Evolutionary conservation across 1,140 invertebrate genomes (phyloP).

Genomic region (Paramacrobiotus metropolitanus): DNA sequence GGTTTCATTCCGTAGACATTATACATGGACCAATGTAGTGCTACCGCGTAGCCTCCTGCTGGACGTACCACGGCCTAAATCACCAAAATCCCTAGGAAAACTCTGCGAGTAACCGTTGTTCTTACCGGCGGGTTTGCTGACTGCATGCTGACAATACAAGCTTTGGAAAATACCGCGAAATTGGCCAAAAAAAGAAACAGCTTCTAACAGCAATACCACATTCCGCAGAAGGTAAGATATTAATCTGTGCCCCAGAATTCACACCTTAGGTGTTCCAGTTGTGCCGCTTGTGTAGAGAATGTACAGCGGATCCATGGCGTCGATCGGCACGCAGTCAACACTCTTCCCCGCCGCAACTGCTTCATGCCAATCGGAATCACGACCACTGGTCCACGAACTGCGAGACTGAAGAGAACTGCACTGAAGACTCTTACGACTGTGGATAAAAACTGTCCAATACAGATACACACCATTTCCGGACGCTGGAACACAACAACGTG

Average conservation of each 20-base stretch:
- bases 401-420: no score
- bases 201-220: no score
- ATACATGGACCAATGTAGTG: slow-evolving; percentile 57
- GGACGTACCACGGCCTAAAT: slow-evolving; percentile 63
- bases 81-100: slow-evolving; percentile 5
- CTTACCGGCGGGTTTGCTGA: slow-evolving; percentile 5
- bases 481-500: slow-evolving; percentile 58
- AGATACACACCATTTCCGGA: slow-evolving; percentile 29
- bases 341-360: slow-evolving; percentile 35
- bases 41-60: slow-evolving; percentile 58
- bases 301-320: slow-evolving; percentile 67
- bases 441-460: no score
- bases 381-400: slow-evolving; percentile 29
- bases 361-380: slow-evolving; percentile 52
- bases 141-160: no score
- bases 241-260: no score
- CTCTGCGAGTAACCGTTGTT: slow-evolving; percentile 12
- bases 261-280: slow-evolving; percentile 35
- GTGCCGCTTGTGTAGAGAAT: slow-evolving; percentile 81
- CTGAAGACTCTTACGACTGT: no score
- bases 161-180: no score
- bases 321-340: slow-evolving; percentile 54
- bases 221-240: no score
- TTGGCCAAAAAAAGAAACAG: no score
- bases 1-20: slow-evolving; percentile 52